A percentile compares a stretch with the other conserved stretches of the same genome.
phyloP scores from a whole-genome alignment of 2,888 invertebrate genomes.

The Cephus nigrinus region DNA sequence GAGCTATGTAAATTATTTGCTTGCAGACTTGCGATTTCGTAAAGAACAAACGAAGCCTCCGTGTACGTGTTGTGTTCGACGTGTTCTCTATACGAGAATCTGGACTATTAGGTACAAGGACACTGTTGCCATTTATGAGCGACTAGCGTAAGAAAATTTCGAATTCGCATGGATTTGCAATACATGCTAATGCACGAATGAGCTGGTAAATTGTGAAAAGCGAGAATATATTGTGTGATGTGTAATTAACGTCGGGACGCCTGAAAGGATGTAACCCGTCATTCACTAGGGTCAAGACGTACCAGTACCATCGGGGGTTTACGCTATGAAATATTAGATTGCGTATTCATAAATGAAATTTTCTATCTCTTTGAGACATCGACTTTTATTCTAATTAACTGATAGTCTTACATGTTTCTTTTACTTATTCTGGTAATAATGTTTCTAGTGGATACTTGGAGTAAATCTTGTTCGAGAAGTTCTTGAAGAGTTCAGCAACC shows the following conservation, averaged over 20 bases:
- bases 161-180: not conserved
- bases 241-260: not conserved
- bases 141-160: not conserved
- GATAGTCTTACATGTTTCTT: not conserved
- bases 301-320: not conserved
- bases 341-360: not conserved
- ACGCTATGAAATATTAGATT: not conserved
- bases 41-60: not conserved
- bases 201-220: not conserved
- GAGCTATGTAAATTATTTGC: not conserved
- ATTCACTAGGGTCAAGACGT: not conserved
- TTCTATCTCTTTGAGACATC: conserved; percentile 38
- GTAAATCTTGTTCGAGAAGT: conserved; percentile 72
- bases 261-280: not conserved
- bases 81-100: conserved; percentile 22
- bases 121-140: conserved; percentile 1
- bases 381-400: conserved; percentile 11
- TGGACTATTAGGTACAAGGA: conserved; percentile 22
- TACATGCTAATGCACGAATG: not conserved
- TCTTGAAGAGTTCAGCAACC: conserved; percentile 70
- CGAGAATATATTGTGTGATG: not conserved
- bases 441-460: conserved; percentile 71
- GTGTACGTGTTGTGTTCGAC: conserved; percentile 1
- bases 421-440: conserved; percentile 66
- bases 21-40: not conserved